Percentiles rank a stretch among this genome's conserved stretches.
Evolutionary conservation across 2,113 vertebrate species (phyloP).

Genomic region (Caranx ignobilis): DNA sequence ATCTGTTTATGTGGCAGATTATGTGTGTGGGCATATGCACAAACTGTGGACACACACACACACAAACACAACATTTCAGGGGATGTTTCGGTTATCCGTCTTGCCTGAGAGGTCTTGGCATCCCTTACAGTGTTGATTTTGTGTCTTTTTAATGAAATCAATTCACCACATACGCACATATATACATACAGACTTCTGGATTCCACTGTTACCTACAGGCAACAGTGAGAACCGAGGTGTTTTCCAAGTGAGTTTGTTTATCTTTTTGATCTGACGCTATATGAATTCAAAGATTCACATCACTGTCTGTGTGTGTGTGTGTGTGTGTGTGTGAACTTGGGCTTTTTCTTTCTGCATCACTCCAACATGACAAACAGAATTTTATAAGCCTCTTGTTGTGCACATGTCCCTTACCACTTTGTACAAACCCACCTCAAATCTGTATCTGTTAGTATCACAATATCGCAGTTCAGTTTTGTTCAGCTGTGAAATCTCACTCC

Average conservation of each 20-base stretch:
- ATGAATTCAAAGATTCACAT: constrained; percentile 2
- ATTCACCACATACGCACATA: constrained; percentile 55
- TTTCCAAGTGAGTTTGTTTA: constrained; percentile 46
- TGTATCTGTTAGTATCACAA: constrained; percentile 3
- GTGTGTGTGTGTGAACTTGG: background rate
- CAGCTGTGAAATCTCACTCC: constrained; percentile 13
- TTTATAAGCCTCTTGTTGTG: constrained; percentile 13
- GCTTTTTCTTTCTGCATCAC: constrained; percentile 6
- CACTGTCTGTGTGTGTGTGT: background rate
- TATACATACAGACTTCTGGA: background rate
- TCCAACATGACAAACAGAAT: constrained; percentile 18
- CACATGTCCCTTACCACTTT: background rate
- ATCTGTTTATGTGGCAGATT: constrained; percentile 62
- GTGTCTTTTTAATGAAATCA: constrained; percentile 75
- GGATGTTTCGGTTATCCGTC: constrained; percentile 73
- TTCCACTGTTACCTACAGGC: background rate
- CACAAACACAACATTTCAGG: constrained; percentile 45
- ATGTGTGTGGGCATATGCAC: constrained; percentile 43
- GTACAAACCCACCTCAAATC: constrained; percentile 22
- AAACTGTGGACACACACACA: constrained; percentile 43
- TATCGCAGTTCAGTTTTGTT: constrained; percentile 22
- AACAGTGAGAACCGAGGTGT: constrained; percentile 19
- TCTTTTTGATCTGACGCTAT: constrained; percentile 33
- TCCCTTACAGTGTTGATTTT: constrained; percentile 72
- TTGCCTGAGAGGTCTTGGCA: constrained; percentile 62